Evolutionary conservation across 2,113 vertebrate genomes (phyloP), one percentile per base, ranked within the genome.

Genomic region (Paramisgurnus dabryanus): DNA sequence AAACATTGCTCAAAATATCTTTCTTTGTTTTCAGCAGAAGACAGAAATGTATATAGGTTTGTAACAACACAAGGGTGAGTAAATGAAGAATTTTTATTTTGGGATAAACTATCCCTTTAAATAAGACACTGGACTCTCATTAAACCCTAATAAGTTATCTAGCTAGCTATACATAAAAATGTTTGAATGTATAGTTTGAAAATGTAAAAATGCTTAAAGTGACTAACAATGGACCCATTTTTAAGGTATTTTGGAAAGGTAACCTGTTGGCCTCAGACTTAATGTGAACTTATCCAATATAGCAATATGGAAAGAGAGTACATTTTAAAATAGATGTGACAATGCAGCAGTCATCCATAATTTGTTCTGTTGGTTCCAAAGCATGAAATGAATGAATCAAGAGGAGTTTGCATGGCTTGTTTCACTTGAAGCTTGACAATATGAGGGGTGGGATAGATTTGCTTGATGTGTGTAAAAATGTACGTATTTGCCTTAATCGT

Each of bases 361-460:
- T 43, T 45, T 74, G 4, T n/a, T 47, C n/a, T 45, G 39, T 6
- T 58, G 17, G 55, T 18, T n/a, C 2, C n/a, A 58, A 58, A 58
- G 18, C 55, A 53, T 34, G 87, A 85, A 84, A 90, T 90, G 84
- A 89, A 90, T 91, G 83, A 86, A 89, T 83, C 85, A 70, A 90
- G 7, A 82, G 90, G 86, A 80, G 78, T 58, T 85, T 91, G 93
- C 92, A 93, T 93, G 91, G 90, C 91, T 86, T 91, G 87, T 89
- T 64, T 85, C 55, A 73, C 83, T 82, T 78, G 79, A 84, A 89
- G 91, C 88, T 91, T 90, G 85, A 92, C 68, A 77, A 68, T 87
- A 89, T 79, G 66, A 87, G 76, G 79, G 86, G 86, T 88, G 86
- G 87, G 86, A 86, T 64, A 77, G 79, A 78, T 91, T 87, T 90